Percentiles rank a stretch among this genome's conserved stretches.
These are phyloP conservation scores for Macroglossus sobrinus DNA, from an alignment of 2,113 vertebrate genomes.

Conservation along the genomic window DNA sequence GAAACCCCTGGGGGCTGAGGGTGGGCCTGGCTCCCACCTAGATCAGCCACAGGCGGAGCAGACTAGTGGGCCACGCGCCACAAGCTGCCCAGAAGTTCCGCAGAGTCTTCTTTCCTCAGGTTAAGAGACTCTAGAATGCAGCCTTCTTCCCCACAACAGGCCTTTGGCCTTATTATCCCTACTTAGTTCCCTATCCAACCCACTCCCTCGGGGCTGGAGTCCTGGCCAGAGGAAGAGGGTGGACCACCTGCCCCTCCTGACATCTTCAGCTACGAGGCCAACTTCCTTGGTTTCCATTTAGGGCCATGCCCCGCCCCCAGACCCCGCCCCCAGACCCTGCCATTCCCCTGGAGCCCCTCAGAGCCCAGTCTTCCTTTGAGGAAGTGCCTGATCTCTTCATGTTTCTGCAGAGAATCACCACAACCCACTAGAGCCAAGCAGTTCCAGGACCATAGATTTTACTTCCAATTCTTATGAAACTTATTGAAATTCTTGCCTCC, in stretches of 20 bases:
- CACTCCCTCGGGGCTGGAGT: not conserved
- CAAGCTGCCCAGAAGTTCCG: not conserved
- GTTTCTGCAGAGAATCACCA: not conserved
- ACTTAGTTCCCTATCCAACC: not conserved
- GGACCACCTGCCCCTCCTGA: rapidly evolving
- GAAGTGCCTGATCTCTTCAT: rapidly evolving
- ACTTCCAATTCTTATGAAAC: conserved; percentile 45
- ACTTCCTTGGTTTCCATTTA: not conserved
- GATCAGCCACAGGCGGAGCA: not conserved
- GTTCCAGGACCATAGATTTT: not conserved
- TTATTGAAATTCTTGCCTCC: conserved; percentile 57
- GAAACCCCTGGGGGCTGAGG: not conserved
- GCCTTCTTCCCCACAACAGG: not conserved
- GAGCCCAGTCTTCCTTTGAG: not conserved
- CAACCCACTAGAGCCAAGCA: not conserved
- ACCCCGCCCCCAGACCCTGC: not conserved
- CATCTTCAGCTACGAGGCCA: not conserved
- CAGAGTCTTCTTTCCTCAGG: not conserved
- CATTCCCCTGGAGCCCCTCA: not conserved
- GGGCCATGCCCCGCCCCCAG: not conserved
- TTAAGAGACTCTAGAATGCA: not conserved
- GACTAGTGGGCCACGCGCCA: not conserved
- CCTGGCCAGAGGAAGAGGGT: not conserved
- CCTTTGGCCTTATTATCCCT: not conserved
- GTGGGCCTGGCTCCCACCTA: not conserved